phyloP scores from a whole-genome alignment of 2,888 invertebrate genomes.

The Aradus depressus region DNA sequence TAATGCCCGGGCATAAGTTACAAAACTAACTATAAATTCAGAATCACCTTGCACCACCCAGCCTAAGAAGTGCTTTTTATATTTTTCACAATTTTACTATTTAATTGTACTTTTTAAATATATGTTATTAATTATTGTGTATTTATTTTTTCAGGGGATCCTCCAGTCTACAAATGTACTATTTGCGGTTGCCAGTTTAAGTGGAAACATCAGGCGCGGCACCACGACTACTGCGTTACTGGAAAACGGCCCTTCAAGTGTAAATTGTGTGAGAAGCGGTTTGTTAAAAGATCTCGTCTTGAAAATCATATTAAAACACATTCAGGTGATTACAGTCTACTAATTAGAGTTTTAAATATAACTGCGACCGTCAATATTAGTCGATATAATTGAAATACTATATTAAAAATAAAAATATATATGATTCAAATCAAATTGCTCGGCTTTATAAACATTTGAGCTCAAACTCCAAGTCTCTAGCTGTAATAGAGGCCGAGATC shows the following conservation, averaged over 20 bases:
- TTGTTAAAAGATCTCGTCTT: conserved; percentile 26
- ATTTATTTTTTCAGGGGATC: conserved; percentile 3
- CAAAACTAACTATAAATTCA: too few relatives aligned
- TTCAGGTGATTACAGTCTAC: conserved; percentile 24
- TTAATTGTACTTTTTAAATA: too few relatives aligned
- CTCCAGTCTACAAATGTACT: conserved; percentile 21
- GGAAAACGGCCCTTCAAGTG: conserved; percentile 26
- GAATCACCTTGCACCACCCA: too few relatives aligned
- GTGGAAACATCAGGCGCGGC: conserved; percentile 20
- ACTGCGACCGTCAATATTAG: neutral
- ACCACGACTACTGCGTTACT: conserved; percentile 26
- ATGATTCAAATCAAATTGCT: too few relatives aligned
- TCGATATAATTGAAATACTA: too few relatives aligned
- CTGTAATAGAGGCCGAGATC: too few relatives aligned
- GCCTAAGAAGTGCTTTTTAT: too few relatives aligned
- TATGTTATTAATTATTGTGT: neutral
- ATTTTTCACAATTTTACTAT: too few relatives aligned
- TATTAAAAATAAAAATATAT: too few relatives aligned
- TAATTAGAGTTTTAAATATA: neutral
- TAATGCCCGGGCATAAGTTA: too few relatives aligned
- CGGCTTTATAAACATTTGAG: too few relatives aligned
- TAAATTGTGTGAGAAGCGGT: conserved; percentile 25
- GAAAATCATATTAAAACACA: conserved; percentile 25
- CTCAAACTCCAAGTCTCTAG: too few relatives aligned
- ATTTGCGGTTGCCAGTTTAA: conserved; percentile 25